These are phyloP conservation scores for Callimico goeldii DNA, from an alignment of 2,797 vertebrate genomes.

Conservation along the genomic window DNA sequence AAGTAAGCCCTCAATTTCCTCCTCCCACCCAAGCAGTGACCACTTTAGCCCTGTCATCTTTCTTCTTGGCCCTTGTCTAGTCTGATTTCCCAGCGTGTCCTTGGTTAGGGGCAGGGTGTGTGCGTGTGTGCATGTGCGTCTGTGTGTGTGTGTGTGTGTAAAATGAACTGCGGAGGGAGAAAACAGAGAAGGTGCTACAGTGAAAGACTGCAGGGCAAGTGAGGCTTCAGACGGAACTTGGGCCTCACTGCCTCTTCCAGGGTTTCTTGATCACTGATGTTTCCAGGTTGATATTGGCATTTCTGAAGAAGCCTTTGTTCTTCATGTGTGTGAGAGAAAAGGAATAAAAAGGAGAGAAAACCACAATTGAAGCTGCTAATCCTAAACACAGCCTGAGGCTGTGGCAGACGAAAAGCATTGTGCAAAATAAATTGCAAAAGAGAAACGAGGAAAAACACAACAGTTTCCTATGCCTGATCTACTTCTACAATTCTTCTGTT, in stretches of 20 bases:
- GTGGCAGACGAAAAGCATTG: constrained; percentile 24
- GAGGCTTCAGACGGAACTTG: neutral
- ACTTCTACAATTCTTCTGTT: neutral
- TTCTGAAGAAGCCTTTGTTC: constrained; percentile 5
- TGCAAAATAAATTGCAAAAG: constrained; percentile 44
- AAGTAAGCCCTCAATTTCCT: neutral
- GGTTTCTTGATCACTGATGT: neutral
- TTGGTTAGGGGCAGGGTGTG: neutral
- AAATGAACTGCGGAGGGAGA: neutral
- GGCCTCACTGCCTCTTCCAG: neutral
- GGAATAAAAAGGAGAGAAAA: constrained; percentile 10
- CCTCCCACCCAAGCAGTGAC: neutral
- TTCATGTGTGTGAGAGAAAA: neutral
- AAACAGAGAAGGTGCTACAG: neutral
- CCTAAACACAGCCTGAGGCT: constrained; percentile 21
- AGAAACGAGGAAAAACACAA: neutral
- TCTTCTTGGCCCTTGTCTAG: neutral
- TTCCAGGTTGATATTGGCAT: neutral
- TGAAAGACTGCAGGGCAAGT: neutral
- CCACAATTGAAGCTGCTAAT: constrained; percentile 36
- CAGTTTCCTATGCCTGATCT: neutral
- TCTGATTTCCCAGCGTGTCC: neutral
- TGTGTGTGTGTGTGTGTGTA: neutral
- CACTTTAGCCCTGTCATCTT: neutral
- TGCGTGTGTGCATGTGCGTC: neutral